Percentiles rank a stretch among this genome's conserved stretches.
These are phyloP conservation scores for Papilio xuthus DNA, from an alignment of 1,140 invertebrate genomes.

Conservation along the genomic window DNA sequence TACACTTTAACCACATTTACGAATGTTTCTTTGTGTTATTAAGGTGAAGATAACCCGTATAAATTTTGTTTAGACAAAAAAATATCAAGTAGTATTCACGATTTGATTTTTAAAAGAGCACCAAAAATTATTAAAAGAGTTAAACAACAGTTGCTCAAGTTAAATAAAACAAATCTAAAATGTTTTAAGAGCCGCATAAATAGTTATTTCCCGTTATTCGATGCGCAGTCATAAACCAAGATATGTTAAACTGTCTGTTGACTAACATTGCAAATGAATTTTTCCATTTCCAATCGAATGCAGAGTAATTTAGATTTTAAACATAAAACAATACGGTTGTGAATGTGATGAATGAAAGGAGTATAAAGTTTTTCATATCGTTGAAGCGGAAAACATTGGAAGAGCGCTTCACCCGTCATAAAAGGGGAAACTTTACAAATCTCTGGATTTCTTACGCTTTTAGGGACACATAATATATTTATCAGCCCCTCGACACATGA, in stretches of 20 bases:
- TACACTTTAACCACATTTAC: neutral
- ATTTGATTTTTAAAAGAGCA: neutral
- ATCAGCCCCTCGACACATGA: slow-evolving; percentile 78
- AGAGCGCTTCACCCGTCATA: slow-evolving; percentile 73
- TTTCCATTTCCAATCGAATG: slow-evolving; percentile 45
- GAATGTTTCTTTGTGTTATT: neutral
- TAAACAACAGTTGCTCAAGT: slow-evolving; percentile 14
- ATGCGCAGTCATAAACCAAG: slow-evolving; percentile 65
- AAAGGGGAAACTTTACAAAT: slow-evolving; percentile 81
- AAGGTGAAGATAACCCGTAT: too few relatives aligned
- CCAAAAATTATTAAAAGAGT: neutral
- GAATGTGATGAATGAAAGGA: slow-evolving; percentile 38
- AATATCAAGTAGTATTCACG: neutral
- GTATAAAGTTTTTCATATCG: slow-evolving; percentile 77
- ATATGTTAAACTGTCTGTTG: slow-evolving; percentile 68
- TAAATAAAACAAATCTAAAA: slow-evolving; percentile 10
- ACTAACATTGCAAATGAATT: slow-evolving; percentile 73
- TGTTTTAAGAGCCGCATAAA: slow-evolving; percentile 49
- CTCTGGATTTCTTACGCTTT: slow-evolving; percentile 80
- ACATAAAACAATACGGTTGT: slow-evolving; percentile 41
- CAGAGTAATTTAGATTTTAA: slow-evolving; percentile 48
- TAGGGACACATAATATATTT: slow-evolving; percentile 79
- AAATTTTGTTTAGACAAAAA: too few relatives aligned
- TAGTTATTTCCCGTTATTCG: slow-evolving; percentile 58
- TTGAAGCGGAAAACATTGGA: slow-evolving; percentile 75